phyloP scores from a whole-genome alignment of 2,797 vertebrate genomes.

The Chlorospingus flavigularis region DNA sequence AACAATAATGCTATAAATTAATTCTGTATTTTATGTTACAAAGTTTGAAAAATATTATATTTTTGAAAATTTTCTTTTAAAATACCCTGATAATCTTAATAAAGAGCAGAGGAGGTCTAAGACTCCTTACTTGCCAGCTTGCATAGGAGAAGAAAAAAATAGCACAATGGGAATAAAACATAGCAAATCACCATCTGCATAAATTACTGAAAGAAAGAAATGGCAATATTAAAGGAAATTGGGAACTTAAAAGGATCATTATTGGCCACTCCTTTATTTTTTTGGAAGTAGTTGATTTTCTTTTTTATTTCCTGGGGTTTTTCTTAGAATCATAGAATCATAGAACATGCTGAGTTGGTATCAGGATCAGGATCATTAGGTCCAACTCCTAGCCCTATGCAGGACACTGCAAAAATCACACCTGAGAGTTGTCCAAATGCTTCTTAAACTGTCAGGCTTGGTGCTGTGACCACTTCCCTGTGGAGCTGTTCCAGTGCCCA shows the following conservation, averaged over 20 bases:
- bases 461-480: neutral
- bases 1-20: neutral
- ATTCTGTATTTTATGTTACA: neutral
- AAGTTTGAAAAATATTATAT: neutral
- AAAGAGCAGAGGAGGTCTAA: neutral
- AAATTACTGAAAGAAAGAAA: neutral
- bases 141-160: neutral
- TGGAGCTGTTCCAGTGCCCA: neutral
- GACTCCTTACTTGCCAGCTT: neutral
- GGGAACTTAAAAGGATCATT: neutral
- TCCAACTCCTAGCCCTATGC: fast-evolving
- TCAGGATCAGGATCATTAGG: neutral
- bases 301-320: neutral
- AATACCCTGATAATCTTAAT: neutral
- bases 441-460: neutral
- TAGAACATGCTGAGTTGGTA: neutral
- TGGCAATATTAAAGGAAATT: neutral
- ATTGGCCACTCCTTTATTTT: neutral
- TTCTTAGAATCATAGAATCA: neutral
- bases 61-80: neutral
- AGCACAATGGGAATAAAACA: neutral
- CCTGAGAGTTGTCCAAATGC: fast-evolving
- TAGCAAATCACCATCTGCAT: fast-evolving
- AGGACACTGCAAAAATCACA: neutral
- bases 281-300: neutral